Evolutionary conservation across 2,797 vertebrate species (phyloP), one percentile per base, ranked within the genome.

Genomic region (Poeciliopsis turneri): DNA sequence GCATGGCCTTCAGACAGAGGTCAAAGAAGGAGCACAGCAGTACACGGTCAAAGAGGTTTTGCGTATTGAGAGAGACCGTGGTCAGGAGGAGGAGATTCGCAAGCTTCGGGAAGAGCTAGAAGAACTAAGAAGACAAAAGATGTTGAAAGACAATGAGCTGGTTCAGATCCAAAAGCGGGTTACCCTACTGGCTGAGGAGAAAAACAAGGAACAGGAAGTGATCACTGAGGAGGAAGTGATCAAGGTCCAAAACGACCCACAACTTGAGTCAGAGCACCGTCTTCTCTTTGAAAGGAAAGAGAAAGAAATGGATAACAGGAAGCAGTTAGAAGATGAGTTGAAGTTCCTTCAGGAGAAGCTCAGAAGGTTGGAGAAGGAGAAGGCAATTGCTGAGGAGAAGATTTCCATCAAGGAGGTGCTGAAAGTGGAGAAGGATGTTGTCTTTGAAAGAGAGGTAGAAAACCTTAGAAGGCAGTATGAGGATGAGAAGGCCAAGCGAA

Each of bases 361-460:
- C 20, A 94, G 86, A 85, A 96, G 97, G 30, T 91, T 99, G 47
- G 98, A 99, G 91, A 98, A 97, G 78, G 98, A 99, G 73, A 96
- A 97, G 72, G 92, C 97, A 79, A 98, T 98, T 28, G 98, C 97
- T 0, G 98, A 99, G 87, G 97, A 99, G 87, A 98, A 97, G 86
- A 97, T 99, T 87, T 98, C 97, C 0, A 97, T 99, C 87, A 98
- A 97, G 87, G 98, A 99, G 90, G 98, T 99, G 47, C 90, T 99
- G 78, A 99, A 97, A 87, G 96, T 99, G n/a, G 98, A 98, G 91
- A 99, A 98, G 80, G 98, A 99, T 53, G 18, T 95, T 1, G 93
- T 85, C 1, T 92, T 95, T 0, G 98, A 98, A 91, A 96, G 97
- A 78, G 97, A 98, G 85, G 96, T 98, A n/a, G 95, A 96, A 0